Evolutionary conservation across 2,113 vertebrate genomes (phyloP).

Genomic region (Tiliqua scincoides): DNA sequence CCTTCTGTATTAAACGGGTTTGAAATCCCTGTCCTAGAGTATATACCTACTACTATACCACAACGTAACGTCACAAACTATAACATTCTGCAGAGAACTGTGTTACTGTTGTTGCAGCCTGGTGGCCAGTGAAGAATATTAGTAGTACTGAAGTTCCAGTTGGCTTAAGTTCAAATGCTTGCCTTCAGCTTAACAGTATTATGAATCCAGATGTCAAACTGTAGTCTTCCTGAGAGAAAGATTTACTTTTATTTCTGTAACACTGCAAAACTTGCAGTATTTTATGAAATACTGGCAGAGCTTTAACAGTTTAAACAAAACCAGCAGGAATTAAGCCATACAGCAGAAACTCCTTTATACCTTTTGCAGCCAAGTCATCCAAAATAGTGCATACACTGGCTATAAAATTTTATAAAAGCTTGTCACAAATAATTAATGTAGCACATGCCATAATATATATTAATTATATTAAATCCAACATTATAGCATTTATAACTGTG

Average conservation of each 20-base stretch:
- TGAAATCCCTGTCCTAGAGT: too few species aligned
- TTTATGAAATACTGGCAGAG: neutral
- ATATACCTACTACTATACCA: neutral
- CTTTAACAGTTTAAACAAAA: neutral
- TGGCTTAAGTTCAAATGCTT: neutral
- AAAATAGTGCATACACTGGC: neutral
- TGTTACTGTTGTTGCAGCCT: neutral
- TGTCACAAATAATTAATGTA: neutral
- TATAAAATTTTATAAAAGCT: neutral
- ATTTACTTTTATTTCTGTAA: neutral
- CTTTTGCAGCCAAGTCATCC: neutral
- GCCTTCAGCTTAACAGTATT: neutral
- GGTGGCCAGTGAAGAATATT: neutral
- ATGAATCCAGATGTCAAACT: conserved; percentile 15
- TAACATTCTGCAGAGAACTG: neutral
- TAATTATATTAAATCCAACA: neutral
- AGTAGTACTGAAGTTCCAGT: neutral
- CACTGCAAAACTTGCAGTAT: neutral
- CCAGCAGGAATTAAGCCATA: fast-evolving
- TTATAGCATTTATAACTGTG: neutral
- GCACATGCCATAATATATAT: neutral
- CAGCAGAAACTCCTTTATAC: neutral
- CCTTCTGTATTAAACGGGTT: too few species aligned
- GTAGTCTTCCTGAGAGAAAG: neutral
- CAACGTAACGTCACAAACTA: neutral